Conservation (phyloP, 2,888 invertebrate species). For the Drosophila dives region DNA sequence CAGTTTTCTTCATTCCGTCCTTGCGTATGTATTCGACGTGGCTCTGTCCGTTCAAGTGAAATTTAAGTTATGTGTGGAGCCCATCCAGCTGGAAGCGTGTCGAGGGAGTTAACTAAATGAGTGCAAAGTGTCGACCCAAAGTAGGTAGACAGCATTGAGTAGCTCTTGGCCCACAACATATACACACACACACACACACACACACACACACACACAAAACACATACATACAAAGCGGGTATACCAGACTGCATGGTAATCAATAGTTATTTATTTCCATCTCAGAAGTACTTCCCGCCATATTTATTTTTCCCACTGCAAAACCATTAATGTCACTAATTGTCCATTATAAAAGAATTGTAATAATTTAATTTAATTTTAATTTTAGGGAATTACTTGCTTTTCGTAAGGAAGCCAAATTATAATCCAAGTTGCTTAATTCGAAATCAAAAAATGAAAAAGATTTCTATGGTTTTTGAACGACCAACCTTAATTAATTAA, state of each 20-base stretch:
- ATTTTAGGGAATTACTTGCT: background rate
- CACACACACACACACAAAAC: background rate
- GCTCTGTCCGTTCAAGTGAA: constrained; percentile 54
- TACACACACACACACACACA: background rate
- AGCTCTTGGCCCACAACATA: constrained; percentile 1
- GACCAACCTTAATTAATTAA: background rate
- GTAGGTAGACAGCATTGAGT: constrained; percentile 3
- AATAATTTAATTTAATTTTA: background rate
- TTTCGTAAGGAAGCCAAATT: no score
- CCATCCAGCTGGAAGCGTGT: constrained; percentile 22
- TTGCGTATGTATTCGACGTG: constrained; percentile 3
- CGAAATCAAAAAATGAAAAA: no score
- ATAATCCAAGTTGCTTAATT: no score
- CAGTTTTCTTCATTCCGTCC: background rate
- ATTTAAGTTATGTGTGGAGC: constrained; percentile 47
- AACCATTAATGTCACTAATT: background rate
- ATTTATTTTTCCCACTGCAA: background rate
- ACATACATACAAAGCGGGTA: background rate
- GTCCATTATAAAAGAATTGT: background rate
- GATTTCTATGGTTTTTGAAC: background rate
- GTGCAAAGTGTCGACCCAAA: constrained; percentile 37
- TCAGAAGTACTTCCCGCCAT: background rate
- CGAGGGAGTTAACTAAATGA: constrained; percentile 25
- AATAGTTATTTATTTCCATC: background rate
- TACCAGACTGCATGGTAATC: background rate